Evolutionary conservation across 2,113 vertebrate species (phyloP).

Genomic region (Centrocercus urophasianus): DNA sequence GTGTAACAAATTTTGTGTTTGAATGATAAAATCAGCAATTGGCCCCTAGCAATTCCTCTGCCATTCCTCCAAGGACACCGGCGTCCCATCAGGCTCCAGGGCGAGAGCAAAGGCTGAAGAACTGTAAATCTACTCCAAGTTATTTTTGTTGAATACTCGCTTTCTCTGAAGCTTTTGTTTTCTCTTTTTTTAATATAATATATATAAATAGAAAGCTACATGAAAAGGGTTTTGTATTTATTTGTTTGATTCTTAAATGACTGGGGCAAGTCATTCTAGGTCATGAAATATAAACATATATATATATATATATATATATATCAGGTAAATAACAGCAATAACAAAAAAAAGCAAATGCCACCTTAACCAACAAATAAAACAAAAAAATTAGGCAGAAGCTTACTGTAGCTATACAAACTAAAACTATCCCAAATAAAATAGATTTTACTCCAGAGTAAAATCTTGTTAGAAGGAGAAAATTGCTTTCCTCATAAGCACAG

Average conservation of each 20-base stretch:
- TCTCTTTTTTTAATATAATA: not conserved
- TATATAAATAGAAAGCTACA: slow-evolving; percentile 19
- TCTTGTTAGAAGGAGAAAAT: slow-evolving; percentile 73
- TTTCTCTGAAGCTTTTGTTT: slow-evolving; percentile 31
- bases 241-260: slow-evolving; percentile 64
- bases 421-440: slow-evolving; percentile 62
- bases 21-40: slow-evolving; percentile 91
- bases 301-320: no score
- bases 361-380: not conserved
- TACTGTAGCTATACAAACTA: slow-evolving; percentile 40
- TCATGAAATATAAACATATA: not conserved
- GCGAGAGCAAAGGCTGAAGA: slow-evolving; percentile 78
- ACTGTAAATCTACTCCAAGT: slow-evolving; percentile 83
- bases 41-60: slow-evolving; percentile 85
- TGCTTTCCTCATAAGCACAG: slow-evolving; percentile 53
- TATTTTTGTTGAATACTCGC: slow-evolving; percentile 56
- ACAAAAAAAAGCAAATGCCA: not conserved
- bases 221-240: not conserved
- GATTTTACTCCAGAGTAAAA: slow-evolving; percentile 76
- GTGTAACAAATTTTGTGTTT: slow-evolving; percentile 92
- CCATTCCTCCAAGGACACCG: slow-evolving; percentile 89
- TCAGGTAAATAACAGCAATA: not conserved
- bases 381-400: slow-evolving; percentile 31
- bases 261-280: slow-evolving; percentile 57
- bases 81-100: slow-evolving; percentile 84